Conservation (phyloP, 2,797 vertebrate species). For the Tangara arthus region DNA sequence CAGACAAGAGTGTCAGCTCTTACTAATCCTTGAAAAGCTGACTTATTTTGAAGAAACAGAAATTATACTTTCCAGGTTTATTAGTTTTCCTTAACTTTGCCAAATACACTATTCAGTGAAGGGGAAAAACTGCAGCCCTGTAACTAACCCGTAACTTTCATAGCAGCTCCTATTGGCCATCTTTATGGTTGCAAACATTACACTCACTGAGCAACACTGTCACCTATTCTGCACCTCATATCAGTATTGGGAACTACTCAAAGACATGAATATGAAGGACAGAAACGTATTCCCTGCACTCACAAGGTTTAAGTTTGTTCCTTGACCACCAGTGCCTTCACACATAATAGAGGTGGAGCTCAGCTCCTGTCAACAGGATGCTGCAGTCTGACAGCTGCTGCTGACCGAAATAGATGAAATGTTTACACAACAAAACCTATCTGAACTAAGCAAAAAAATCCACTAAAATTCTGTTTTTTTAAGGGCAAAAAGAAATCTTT, state of each 20-base stretch:
- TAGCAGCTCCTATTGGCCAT: neutral
- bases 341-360: neutral
- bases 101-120: neutral
- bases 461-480: accelerated
- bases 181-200: neutral
- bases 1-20: neutral
- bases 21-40: neutral
- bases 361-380: neutral
- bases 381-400: neutral
- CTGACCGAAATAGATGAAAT: neutral
- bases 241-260: neutral
- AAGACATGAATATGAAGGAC: neutral
- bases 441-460: neutral
- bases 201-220: neutral
- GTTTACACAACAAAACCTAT: neutral
- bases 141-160: neutral
- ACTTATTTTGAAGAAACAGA: neutral
- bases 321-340: neutral
- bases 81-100: neutral
- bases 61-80: neutral
- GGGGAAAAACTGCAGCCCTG: neutral
- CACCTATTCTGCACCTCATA: neutral
- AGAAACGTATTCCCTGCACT: neutral
- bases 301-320: neutral
- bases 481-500: neutral